phyloP scores from a whole-genome alignment of 2,113 vertebrate genomes.

The Corythaeola cristata region DNA sequence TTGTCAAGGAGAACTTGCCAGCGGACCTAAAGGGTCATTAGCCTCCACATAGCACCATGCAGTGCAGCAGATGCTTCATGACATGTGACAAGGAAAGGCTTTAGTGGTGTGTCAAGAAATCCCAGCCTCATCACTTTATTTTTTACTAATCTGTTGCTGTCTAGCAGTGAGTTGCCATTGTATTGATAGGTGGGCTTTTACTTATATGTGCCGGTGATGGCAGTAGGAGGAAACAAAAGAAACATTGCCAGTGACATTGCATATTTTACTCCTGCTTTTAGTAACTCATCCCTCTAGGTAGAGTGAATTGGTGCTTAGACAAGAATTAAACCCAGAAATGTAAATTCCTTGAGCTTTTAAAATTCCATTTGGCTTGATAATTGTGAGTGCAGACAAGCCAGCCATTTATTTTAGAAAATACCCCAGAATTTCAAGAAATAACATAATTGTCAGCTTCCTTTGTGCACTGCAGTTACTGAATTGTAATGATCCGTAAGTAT shows the following conservation, averaged over 20 bases:
- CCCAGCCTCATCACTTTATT: neutral
- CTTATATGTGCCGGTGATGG: neutral
- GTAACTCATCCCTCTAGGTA: neutral
- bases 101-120: constrained; percentile 9
- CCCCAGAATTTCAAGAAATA: neutral
- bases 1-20: constrained; percentile 51
- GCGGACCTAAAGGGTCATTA: constrained; percentile 42
- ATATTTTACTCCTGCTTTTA: neutral
- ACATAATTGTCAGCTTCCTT: neutral
- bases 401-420: neutral
- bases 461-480: neutral
- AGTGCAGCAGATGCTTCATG: constrained; percentile 50
- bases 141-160: constrained; percentile 1
- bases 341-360: neutral
- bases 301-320: neutral
- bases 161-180: neutral
- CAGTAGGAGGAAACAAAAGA: neutral
- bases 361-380: neutral
- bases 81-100: neutral
- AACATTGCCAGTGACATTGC: fast-evolving
- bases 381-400: neutral
- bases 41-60: constrained; percentile 18
- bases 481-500: neutral
- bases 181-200: neutral
- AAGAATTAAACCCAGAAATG: neutral